These are phyloP conservation scores for Criorhina ranunculi DNA, from an alignment of 2,888 invertebrate species.

Conservation along the genomic window DNA sequence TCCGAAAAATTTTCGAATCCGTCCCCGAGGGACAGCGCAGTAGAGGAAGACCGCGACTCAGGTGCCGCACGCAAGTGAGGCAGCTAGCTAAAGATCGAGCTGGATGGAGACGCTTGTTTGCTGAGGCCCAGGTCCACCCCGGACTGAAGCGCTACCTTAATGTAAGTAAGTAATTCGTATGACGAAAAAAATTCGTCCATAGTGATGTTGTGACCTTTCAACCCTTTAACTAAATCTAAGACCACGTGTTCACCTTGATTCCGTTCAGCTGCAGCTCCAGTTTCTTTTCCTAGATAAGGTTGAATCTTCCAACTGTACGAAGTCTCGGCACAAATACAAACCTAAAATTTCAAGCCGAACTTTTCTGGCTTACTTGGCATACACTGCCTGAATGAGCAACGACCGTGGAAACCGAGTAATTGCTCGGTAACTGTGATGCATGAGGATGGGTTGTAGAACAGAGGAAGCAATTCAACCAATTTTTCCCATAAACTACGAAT, in stretches of 20 bases:
- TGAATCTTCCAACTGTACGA: slow-evolving; percentile 51
- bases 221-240: slow-evolving; percentile 34
- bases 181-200: slow-evolving; percentile 52
- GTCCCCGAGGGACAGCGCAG: too few species aligned
- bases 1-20: too few species aligned
- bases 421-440: slow-evolving; percentile 28
- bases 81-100: too few species aligned
- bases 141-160: too few species aligned
- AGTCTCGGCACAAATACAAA: slow-evolving; percentile 43
- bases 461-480: slow-evolving; percentile 31
- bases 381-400: slow-evolving; percentile 32
- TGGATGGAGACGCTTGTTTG: too few species aligned
- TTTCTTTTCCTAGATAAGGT: slow-evolving; percentile 43
- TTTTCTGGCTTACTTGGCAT: slow-evolving; percentile 53
- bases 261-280: slow-evolving; percentile 33
- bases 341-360: slow-evolving; percentile 57
- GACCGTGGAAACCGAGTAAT: slow-evolving; percentile 34
- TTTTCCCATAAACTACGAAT: slow-evolving; percentile 18
- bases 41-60: too few species aligned
- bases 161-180: not conserved
- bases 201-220: slow-evolving; percentile 49
- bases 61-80: too few species aligned
- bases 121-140: too few species aligned
- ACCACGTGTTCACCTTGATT: slow-evolving; percentile 61
- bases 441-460: slow-evolving; percentile 16